Conservation (phyloP, 1,140 invertebrate species). For the Panonychus citri region DNA sequence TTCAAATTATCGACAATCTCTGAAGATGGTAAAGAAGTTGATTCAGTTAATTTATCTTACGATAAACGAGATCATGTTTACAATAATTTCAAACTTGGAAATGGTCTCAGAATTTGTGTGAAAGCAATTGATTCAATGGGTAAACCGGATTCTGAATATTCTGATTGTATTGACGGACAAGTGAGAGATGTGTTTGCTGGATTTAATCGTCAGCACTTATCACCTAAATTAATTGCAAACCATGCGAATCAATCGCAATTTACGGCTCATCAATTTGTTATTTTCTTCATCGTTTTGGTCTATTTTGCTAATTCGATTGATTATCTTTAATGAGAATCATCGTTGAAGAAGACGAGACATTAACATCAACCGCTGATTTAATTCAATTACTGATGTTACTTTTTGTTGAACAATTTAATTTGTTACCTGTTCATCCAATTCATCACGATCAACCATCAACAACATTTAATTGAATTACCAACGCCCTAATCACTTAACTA, state of each 20-base stretch:
- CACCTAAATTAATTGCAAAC: not conserved
- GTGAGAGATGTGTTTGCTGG: not conserved
- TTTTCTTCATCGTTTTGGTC: too few species aligned
- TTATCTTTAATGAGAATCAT: too few species aligned
- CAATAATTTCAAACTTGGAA: not conserved
- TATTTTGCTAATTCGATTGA: too few species aligned
- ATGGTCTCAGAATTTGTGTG: conserved; percentile 1
- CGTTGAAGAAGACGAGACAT: too few species aligned
- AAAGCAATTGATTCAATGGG: conserved; percentile 2
- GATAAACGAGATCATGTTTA: not conserved
- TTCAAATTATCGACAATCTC: not conserved
- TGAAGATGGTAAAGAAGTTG: not conserved
- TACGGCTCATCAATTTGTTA: too few species aligned
- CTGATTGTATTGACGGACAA: not conserved
- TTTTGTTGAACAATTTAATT: too few species aligned
- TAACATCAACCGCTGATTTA: too few species aligned
- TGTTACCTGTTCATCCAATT: too few species aligned
- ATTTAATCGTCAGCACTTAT: not conserved
- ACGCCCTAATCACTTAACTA: too few species aligned
- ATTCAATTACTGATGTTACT: too few species aligned
- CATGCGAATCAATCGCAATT: not conserved
- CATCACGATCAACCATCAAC: too few species aligned
- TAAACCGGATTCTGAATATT: not conserved
- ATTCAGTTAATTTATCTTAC: not conserved
- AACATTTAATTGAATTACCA: too few species aligned